Conservation (phyloP, 2,113 vertebrate species). For the Menura novaehollandiae region DNA sequence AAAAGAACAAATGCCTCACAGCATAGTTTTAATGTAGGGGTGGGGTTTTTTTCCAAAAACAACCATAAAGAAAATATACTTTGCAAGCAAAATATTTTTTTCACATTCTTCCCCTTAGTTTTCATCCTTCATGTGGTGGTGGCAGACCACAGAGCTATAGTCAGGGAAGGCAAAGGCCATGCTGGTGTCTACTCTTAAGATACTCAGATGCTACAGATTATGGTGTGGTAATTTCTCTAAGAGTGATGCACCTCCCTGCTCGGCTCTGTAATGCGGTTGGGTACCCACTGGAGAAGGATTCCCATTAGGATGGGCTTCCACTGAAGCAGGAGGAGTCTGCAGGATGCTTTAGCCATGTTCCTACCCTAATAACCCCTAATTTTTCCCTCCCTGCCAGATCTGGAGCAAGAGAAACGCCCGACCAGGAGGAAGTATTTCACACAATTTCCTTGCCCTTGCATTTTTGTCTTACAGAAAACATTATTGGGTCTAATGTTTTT, state of each 20-base stretch:
- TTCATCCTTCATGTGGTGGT: background rate
- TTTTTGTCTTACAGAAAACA: background rate
- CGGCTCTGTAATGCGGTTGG: background rate
- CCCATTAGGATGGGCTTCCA: background rate
- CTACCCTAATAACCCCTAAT: background rate
- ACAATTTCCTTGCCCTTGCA: background rate
- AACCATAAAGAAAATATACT: constrained; percentile 28
- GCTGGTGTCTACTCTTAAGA: background rate
- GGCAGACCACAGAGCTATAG: background rate
- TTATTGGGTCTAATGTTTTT: background rate
- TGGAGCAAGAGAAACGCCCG: background rate
- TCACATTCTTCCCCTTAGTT: background rate
- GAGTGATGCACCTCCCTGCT: background rate
- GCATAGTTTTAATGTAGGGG: background rate
- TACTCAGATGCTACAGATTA: background rate
- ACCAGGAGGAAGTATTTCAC: background rate
- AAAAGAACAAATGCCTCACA: background rate
- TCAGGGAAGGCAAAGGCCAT: background rate
- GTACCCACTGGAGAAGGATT: background rate
- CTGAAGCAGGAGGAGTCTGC: background rate
- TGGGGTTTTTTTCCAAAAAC: background rate
- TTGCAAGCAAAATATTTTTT: constrained; percentile 24
- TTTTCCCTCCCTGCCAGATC: background rate
- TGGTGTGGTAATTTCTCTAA: background rate
- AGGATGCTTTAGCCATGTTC: background rate